These are phyloP conservation scores for Perca flavescens DNA, from an alignment of 2,113 vertebrate species.

Conservation along the genomic window DNA sequence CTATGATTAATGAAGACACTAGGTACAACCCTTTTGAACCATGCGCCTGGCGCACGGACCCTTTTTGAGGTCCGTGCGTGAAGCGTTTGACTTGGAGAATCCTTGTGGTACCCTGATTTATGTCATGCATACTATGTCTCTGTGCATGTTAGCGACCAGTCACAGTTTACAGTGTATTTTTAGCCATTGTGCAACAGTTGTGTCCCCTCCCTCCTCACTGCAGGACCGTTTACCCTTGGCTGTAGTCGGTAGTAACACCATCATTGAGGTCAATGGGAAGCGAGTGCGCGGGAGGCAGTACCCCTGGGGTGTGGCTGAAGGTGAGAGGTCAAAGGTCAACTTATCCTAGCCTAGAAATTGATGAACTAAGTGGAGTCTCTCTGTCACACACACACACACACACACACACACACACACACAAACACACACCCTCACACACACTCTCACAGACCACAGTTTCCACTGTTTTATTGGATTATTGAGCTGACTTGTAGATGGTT, in stretches of 20 bases:
- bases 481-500: conserved; percentile 7
- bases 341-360: background rate
- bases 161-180: conserved; percentile 34
- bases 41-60: too few relatives aligned
- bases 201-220: conserved; percentile 60
- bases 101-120: background rate
- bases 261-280: conserved; percentile 97
- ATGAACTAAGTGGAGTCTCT: conserved; percentile 3
- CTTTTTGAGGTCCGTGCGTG: too few relatives aligned
- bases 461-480: conserved; percentile 22
- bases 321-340: conserved; percentile 81
- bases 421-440: background rate
- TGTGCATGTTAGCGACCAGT: background rate
- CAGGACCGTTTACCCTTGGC: conserved; percentile 96
- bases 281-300: conserved; percentile 95
- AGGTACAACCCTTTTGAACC: too few relatives aligned
- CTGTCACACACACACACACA: background rate
- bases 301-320: conserved; percentile 98
- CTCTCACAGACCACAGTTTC: background rate
- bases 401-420: background rate
- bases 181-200: conserved; percentile 50
- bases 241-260: conserved; percentile 97
- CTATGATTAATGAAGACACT: too few relatives aligned
- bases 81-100: too few relatives aligned
- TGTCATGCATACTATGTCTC: background rate